A percentile compares a stretch with the other conserved stretches of the same genome.
Conservation (phyloP, 2,888 invertebrate species). For the Ypsolopha scabrella region DNA sequence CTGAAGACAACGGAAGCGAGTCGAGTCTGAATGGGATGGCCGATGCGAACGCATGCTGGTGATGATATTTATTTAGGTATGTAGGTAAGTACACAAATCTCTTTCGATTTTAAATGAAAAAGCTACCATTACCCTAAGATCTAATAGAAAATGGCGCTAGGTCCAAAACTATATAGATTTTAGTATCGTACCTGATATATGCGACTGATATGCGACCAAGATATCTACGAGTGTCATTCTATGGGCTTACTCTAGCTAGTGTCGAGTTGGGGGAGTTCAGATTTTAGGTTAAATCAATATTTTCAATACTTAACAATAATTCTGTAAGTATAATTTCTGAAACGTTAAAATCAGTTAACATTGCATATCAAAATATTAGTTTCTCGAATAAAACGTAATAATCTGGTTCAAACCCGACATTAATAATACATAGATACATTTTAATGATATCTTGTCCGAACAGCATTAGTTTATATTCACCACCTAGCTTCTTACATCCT, state of each 20-base stretch:
- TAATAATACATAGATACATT: neutral
- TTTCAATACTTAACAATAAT: neutral
- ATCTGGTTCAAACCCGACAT: slow-evolving; percentile 40
- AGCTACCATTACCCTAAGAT: neutral
- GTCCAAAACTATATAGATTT: slow-evolving; percentile 1
- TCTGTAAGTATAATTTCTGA: neutral
- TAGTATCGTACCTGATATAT: neutral
- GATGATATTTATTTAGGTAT: too few species aligned
- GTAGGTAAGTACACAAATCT: too few species aligned
- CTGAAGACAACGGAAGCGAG: too few species aligned
- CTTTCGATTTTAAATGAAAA: neutral
- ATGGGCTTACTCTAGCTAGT: neutral
- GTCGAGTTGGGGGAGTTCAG: neutral
- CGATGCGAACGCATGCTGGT: too few species aligned
- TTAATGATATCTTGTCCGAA: slow-evolving; percentile 25
- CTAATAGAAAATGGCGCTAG: neutral
- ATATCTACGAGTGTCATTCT: slow-evolving; percentile 13
- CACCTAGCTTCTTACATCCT: slow-evolving; percentile 17
- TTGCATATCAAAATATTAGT: slow-evolving; percentile 48
- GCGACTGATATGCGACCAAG: slow-evolving; percentile 34
- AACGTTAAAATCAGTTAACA: slow-evolving; percentile 35
- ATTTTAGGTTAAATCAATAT: neutral
- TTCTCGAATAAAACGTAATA: slow-evolving; percentile 28
- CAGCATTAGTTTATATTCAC: slow-evolving; percentile 18
- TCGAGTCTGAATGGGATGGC: too few species aligned